Base-by-base conservation (phyloP, 2,888 invertebrate genomes). In the Cheilosia scutellata region DNA sequence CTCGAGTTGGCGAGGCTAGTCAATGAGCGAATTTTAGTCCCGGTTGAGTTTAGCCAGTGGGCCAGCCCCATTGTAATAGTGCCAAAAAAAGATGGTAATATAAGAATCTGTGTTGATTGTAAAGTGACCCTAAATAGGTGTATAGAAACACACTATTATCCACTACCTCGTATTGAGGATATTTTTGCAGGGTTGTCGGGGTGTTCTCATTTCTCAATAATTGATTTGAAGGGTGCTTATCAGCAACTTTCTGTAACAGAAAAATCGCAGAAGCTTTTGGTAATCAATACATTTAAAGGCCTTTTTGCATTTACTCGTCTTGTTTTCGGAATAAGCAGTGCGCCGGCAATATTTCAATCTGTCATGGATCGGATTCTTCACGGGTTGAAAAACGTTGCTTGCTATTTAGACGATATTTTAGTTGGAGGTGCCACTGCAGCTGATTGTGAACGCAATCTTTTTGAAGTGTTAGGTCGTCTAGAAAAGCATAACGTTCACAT, bases 101-200 rank as follows among this genome's bases (percentile, higher is more conserved):
- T 88, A 27, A 29, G 83, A 62, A 29, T 78, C 2, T 80, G 79
- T 55, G 27, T 70, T 20, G 87, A 71, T 31, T 88, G 65, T 58
- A 88, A 84, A 31, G 71, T 77, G 1, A 88, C 88, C 20, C n/a
- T 88, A 4, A 88, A 88, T 60, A 70, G 58, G 31, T 63, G 33
- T 42, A 71, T 88, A 16, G 29, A 55, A 42, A 78, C 70, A 25
- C 20, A 74, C 6, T 42, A 84, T 55, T 78, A 84, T 42, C 74
- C 78, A 11, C 9, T 77, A 1, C 63, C 63, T 6, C 27, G 27
- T 44, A 66, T 47, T 16, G 57, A 70, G 60, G 62, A 78, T 37
- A 70, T 70, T 62, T 70, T 63, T 44, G 78, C 57, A 7, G 31
- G 42, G 25, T 47, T 78, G n/a, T 42, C 70, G 31, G 49, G 40